Evolutionary conservation across 2,888 invertebrate genomes (phyloP).

Genomic region (Caenorhabditis sulstoni): DNA sequence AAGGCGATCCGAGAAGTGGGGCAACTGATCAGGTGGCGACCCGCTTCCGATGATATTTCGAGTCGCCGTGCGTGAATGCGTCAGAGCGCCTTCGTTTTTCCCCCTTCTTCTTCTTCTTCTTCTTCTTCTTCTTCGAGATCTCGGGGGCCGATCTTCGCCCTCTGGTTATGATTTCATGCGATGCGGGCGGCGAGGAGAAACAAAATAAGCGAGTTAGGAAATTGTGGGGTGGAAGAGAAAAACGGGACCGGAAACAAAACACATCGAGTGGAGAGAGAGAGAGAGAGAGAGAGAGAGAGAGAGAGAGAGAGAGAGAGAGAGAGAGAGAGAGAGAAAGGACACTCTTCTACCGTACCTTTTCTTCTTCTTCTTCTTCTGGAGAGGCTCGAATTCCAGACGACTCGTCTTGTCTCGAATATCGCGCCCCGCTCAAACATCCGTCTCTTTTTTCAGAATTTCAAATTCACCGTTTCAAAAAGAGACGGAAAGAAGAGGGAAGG

Average conservation of each 20-base stretch:
- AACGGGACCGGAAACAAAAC: too few species aligned
- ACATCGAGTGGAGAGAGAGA: slow-evolving; percentile 8
- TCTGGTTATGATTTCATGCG: background rate
- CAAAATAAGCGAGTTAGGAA: background rate
- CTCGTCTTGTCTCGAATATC: slow-evolving; percentile 28
- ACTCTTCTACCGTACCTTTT: slow-evolving; percentile 5
- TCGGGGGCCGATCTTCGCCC: slow-evolving; percentile 3
- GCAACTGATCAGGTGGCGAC: too few species aligned
- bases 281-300: slow-evolving; percentile 16
- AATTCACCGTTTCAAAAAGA: slow-evolving; percentile 8
- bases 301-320: too few species aligned
- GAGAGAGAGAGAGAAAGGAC: too few species aligned
- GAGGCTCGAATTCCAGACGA: slow-evolving; percentile 36
- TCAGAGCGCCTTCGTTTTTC: too few species aligned
- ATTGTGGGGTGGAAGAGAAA: background rate
- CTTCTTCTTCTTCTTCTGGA: background rate
- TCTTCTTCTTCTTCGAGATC: background rate
- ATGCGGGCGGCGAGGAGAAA: background rate
- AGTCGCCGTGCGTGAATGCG: too few species aligned
- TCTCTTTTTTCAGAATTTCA: slow-evolving; percentile 24
- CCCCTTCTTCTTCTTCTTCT: background rate
- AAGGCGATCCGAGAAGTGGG: slow-evolving; percentile 2
- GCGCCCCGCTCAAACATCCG: slow-evolving; percentile 12
- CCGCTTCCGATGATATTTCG: too few species aligned
- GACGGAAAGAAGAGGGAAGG: too few species aligned